Evolutionary conservation across 2,113 vertebrate genomes (phyloP).

Genomic region (Microcebus tavaratra): DNA sequence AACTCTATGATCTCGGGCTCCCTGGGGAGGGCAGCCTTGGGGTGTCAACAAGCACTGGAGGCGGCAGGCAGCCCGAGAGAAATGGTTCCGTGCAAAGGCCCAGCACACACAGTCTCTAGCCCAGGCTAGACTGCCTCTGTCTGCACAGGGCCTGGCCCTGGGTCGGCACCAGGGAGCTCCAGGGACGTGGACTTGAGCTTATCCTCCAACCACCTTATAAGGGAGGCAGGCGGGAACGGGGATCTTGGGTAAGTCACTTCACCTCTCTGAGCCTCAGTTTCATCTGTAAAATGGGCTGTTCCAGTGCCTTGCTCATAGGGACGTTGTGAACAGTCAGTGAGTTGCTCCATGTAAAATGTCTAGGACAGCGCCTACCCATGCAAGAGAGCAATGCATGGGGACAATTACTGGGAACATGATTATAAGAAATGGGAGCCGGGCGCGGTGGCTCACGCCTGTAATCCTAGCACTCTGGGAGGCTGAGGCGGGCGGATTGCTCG

Average conservation of each 20-base stretch:
- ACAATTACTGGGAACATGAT: neutral
- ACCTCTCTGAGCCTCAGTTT: neutral
- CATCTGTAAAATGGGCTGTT: neutral
- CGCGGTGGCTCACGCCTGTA: too few species aligned
- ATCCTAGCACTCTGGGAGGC: too few species aligned
- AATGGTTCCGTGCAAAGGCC: neutral
- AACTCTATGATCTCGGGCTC: neutral
- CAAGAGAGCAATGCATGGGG: neutral
- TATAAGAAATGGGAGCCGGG: neutral
- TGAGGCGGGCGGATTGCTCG: too few species aligned
- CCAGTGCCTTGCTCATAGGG: neutral
- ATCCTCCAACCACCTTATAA: neutral
- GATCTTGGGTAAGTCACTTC: neutral
- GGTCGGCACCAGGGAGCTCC: neutral
- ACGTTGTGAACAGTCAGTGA: neutral
- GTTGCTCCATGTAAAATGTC: neutral
- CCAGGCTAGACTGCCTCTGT: neutral
- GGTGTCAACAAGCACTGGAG: neutral
- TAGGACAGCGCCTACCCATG: neutral
- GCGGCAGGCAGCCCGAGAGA: neutral
- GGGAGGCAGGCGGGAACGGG: neutral
- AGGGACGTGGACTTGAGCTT: neutral
- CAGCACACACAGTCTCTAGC: neutral
- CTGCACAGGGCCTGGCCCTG: neutral
- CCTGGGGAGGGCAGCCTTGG: neutral